Evolutionary conservation across 2,113 vertebrate genomes (phyloP).

Genomic region (Thunnus thynnus): DNA sequence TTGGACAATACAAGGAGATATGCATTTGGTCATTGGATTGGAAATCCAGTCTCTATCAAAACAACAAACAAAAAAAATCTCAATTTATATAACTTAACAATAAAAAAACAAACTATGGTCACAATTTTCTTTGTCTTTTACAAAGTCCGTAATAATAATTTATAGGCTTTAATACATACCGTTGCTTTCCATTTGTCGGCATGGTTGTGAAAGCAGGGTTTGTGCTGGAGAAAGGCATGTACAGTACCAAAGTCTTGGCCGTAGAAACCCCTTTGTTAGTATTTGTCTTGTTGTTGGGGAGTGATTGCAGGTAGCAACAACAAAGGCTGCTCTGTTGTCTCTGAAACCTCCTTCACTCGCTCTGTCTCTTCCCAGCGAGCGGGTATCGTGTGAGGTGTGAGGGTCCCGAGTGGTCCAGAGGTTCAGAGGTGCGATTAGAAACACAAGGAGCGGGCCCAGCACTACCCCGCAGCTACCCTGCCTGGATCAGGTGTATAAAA

Average conservation of each 20-base stretch:
- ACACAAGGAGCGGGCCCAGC: conserved; percentile 62
- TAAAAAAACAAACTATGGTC: conserved; percentile 80
- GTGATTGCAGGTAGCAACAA: conserved; percentile 44
- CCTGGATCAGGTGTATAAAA: conserved; percentile 76
- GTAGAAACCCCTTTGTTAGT: conserved; percentile 45
- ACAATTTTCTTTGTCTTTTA: conserved; percentile 76
- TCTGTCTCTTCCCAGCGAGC: conserved; percentile 43
- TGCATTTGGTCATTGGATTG: conserved; percentile 88
- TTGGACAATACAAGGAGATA: conserved; percentile 85
- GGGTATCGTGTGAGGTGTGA: conserved; percentile 74
- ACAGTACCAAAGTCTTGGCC: conserved; percentile 63
- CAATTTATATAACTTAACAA: conserved; percentile 88
- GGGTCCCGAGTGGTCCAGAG: conserved; percentile 60
- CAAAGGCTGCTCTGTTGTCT: conserved; percentile 65
- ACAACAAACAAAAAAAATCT: conserved; percentile 70
- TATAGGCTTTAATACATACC: conserved; percentile 80
- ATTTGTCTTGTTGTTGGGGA: conserved; percentile 30
- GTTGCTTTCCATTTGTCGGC: conserved; percentile 69
- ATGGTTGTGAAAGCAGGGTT: conserved; percentile 60
- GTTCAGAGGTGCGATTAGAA: conserved; percentile 73
- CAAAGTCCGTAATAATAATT: conserved; percentile 85
- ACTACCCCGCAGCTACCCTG: conserved; percentile 67
- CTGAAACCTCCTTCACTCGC: conserved; percentile 36
- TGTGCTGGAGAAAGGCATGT: conserved; percentile 65
- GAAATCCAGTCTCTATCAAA: conserved; percentile 87